Base-by-base conservation (phyloP, 1,140 invertebrate species). In the Apis laboriosa region DNA sequence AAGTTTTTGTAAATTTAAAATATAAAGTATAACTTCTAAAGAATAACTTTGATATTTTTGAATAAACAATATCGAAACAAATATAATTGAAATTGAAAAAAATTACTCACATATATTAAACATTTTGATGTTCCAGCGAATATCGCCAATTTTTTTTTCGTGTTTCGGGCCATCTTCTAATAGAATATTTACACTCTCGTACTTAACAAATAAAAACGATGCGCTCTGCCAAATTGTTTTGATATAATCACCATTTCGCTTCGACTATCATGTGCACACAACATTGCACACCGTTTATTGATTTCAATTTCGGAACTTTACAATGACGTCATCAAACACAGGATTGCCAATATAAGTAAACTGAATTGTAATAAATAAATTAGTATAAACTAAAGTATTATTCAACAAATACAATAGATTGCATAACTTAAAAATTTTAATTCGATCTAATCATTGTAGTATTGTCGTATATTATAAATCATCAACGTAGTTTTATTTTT, bases 71-170 rank as follows among this genome's bases (percentile, higher is more conserved):
- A 17, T n/a, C 12, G 53, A n/a, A 70, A 55, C 2, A 13, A 80
- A 67, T 24, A 61, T 63, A 24, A 24, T 19, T 24, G 28, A 61
- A 78, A 60, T 56, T 13, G 71, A 53, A 77, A 70, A 79, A 55
- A 55, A 60, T 76, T 71, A 93, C 93, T 90, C 91, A 93, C 92
- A 86, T 93, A 93, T 90, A 94, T 86, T 85, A 93, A 89, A 91
- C 90, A 93, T 84, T 93, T 90, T 43, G 90, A 93, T 84, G 93
- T 93, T 86, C 92, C 92, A 74, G 88, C 91, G 88, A 93, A 90
- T 88, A 94, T 93, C 85, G 92, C 92, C 81, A 93, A 82, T 88
- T 93, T 93, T 89, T 90, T 92, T 89, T 93, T 93, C 77, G 86
- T 89, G 75, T 89, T 89, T 70, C 88, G 86, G 83, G 88, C 89